Base-by-base conservation (phyloP, 2,888 invertebrate genomes). In the Thymelicus lineola region DNA sequence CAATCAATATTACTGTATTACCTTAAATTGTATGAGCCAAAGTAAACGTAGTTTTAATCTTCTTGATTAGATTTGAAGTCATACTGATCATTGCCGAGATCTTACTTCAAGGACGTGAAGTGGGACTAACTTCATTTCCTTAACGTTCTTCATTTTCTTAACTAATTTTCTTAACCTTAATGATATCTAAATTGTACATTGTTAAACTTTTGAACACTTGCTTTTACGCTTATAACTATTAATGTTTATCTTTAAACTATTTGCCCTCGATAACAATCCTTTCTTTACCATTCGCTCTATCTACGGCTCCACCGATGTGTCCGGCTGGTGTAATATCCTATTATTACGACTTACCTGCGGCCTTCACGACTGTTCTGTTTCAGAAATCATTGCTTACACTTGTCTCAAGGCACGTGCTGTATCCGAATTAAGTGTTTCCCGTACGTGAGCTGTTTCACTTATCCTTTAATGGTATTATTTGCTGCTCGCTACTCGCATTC, bases 341-440 rank as follows among this genome's bases (percentile, higher is more conserved):
- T 86, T 87, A 92, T 93, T 91, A 88, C 82, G 76, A 76, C 79
- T 79, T 82, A 90, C 91, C 93, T 81, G 87, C 92, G 92, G 93
- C 91, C 88, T 92, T 90, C 93, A 93, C 92, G 93, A 93, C 81
- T 85, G 83, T 81, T 81, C 86, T 79, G 84, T 85, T 90, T 88
- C 82, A 82, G 83, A 88, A 89, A 92, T 88, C 86, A 85, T 85
- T 77, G 78, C 82, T 57, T 68, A 80, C 84, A 86, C 86, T 86
- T 84, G 83, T 83, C 82, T 81, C 75, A 75, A 71, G 83, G 85
- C 91, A 88, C 91, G 91, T 90, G 91, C 89, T 82, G 77, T 88
- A 88, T 87, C 82, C 83, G 80, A 68, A 72, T 73, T 78, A 71
- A 74, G 62, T 72, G 72, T 72, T 74, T 70, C 68, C 71, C 66